Base-by-base conservation (phyloP, 53 echinoderm and acorn worm species). In the Holothuria scabra region DNA sequence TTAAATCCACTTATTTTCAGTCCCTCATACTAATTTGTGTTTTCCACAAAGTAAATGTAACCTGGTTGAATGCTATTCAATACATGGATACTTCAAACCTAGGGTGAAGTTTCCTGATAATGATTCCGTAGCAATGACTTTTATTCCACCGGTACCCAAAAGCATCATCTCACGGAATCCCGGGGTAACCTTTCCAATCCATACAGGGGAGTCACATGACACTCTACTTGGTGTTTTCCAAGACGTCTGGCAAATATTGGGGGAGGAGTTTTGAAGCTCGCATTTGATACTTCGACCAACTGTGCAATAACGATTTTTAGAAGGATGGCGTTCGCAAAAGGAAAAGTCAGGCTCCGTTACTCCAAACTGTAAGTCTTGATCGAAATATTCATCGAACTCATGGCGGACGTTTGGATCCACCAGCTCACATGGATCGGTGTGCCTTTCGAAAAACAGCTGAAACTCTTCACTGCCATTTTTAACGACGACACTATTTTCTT, bases 71-170 rank as follows among this genome's bases (percentile, higher is more conserved):
- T 18, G 20, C 10, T 34, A 69, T n/a, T 69, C 69, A 8, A 69
- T 69, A 33, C 69, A 69, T 22, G 69, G 69, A 33, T 69, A 69
- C 8, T 69, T 69, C 4, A 69, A 22, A 33, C 69, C 69, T 5
- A 69, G 14, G 6, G 69, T 18, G 38, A 69, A 69, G 34, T 69
- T 69, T 2, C 69, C 41, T 5, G 21, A 69, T 5, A 19, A 12
- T 22, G 34, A 18, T 21, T 69, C 69, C 20, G 69, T 37, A 22
- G 69, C 30, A 18, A 69, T 21, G 13, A 69, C 44, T 13, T 69
- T 41, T 22, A 69, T 69, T 22, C 38, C 69, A 69, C 31, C n/a
- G 16, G 9, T 6, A 30, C 34, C 14, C 41, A 41, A 41, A 10
- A 41, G 41, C 41, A 41, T 41, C 41, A 41, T 41, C 8, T 41